Percentiles rank a stretch among this genome's conserved stretches.
phyloP scores from a whole-genome alignment of 1,140 invertebrate genomes.

The Drosophila sturtevanti region DNA sequence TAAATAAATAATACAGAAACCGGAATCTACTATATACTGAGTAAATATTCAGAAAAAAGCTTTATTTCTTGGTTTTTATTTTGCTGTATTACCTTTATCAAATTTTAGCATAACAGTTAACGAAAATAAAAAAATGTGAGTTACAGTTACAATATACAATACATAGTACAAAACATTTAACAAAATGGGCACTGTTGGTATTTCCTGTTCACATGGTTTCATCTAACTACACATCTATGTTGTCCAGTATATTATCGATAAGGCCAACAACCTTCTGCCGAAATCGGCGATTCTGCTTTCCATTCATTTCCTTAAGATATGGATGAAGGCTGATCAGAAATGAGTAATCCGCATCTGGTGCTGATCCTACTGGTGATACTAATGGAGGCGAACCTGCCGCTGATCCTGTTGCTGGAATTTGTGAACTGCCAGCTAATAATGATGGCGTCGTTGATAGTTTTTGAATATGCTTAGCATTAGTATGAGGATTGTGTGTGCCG shows the following conservation, averaged over 20 bases:
- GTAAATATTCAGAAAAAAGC: no score
- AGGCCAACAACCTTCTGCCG: constrained; percentile 74
- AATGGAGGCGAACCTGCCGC: not conserved
- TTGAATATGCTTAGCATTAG: constrained; percentile 13
- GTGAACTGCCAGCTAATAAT: constrained; percentile 3
- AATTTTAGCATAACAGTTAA: constrained; percentile 17
- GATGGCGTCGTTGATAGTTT: constrained; percentile 36
- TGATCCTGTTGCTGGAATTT: constrained; percentile 17
- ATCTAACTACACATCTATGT: constrained; percentile 42
- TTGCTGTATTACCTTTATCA: not conserved
- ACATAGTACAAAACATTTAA: constrained; percentile 41
- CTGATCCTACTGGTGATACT: not conserved
- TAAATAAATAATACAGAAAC: no score
- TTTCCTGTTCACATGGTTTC: not conserved
- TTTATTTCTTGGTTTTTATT: not conserved
- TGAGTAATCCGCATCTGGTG: constrained; percentile 73
- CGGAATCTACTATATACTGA: no score
- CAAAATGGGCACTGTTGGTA: constrained; percentile 68
- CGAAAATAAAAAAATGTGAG: constrained; percentile 34
- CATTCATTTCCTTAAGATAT: constrained; percentile 75
- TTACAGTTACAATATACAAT: constrained; percentile 38
- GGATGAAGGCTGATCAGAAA: constrained; percentile 78
- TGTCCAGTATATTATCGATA: constrained; percentile 74
- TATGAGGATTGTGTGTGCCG: constrained; percentile 4
- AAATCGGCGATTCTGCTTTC: constrained; percentile 76